phyloP scores from a whole-genome alignment of 1,140 invertebrate species.

The Zaprionus taronus region DNA sequence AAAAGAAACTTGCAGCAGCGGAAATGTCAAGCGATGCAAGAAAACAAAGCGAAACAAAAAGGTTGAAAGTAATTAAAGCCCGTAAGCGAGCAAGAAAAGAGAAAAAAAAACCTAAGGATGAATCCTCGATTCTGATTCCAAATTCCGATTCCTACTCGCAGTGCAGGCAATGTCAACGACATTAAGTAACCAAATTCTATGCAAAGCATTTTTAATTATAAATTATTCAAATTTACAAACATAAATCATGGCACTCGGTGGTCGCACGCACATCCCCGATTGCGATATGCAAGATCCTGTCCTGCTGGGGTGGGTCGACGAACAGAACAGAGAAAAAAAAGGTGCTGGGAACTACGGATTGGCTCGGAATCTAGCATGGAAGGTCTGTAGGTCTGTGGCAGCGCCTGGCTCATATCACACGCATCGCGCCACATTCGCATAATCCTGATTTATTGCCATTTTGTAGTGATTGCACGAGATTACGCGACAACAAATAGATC shows the following conservation, averaged over 20 bases:
- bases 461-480: constrained; percentile 83
- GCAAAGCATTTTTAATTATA: constrained; percentile 79
- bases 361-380: neutral
- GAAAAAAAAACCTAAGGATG: constrained; percentile 20
- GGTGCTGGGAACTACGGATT: constrained; percentile 39
- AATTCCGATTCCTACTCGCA: constrained; percentile 6
- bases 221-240: constrained; percentile 81
- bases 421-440: constrained; percentile 81
- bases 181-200: constrained; percentile 80
- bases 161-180: constrained; percentile 63
- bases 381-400: too few relatives aligned
- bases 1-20: constrained; percentile 46
- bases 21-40: constrained; percentile 58
- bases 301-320: constrained; percentile 21
- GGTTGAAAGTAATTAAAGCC: constrained; percentile 81
- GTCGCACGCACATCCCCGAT: constrained; percentile 62
- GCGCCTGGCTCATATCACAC: constrained; percentile 56
- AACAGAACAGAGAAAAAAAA: constrained; percentile 11
- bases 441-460: constrained; percentile 84
- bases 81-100: constrained; percentile 35
- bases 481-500: constrained; percentile 83
- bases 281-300: constrained; percentile 40
- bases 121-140: constrained; percentile 1
- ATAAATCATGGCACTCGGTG: constrained; percentile 70
- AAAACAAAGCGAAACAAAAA: constrained; percentile 39